Base-by-base conservation (phyloP, 1,140 invertebrate genomes). In the Portunus trituberculatus region DNA sequence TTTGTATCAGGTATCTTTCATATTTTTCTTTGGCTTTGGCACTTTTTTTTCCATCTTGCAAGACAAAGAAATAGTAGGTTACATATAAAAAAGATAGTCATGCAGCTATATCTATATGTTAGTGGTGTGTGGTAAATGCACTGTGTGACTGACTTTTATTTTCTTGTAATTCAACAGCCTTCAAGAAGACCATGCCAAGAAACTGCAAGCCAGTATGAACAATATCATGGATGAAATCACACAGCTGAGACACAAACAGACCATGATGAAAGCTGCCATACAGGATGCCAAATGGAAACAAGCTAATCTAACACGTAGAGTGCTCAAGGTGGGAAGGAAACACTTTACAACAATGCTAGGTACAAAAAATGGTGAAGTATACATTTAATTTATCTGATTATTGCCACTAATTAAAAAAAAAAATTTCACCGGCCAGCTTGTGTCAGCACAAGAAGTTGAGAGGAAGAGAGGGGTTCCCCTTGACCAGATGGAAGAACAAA, bases 261-360 rank as follows among this genome's bases (percentile, higher is more conserved):
- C 91, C n/a, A 93, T 95, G 91, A 86, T 95, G 25, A 95, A 93
- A 52, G 94, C 94, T 31, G 94, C 94, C 52, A 93, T 95, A 31
- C 94, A 95, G 39, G 92, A 95, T 46, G 94, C 94, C 83, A 95
- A 95, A 48, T 95, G 94, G 94, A 95, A 95, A 29, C 94, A 95
- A 31, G 91, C 94, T 0, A 95, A 82, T 46, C 84, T 95, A 3
- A 95, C 90, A n/a, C 83, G 94, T 6, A 92, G 94, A 76, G 91
- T 95, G 28, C 86, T 95, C 16, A 95, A 95, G 91, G 94, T 95
- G 46, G 20, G 20, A n/a, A 76, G 12, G 16, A 59, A 59, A 59
- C 52, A 59, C 2, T 10, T 59, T 59, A 20, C 10, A 10, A 20
- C 10, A 10, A 10, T 20, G 16, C 12, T 14, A 59, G 12, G 16